Conservation (phyloP, 1,140 invertebrate genomes). For the Heliconius hewitsoni region DNA sequence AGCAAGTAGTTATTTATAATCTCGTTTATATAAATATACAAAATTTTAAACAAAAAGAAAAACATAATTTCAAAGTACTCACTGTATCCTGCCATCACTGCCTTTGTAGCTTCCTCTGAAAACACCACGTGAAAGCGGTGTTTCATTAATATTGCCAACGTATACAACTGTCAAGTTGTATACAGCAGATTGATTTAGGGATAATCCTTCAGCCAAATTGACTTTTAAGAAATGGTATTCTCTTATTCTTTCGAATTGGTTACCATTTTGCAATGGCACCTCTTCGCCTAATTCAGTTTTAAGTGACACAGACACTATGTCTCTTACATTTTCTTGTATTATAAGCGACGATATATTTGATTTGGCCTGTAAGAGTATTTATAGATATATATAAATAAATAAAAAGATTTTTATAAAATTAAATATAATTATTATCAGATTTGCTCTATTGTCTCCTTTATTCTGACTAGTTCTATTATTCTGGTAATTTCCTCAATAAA, state of each 20-base stretch:
- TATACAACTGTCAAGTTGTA: slow-evolving; percentile 58
- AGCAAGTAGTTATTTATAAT: background rate
- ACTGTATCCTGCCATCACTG: slow-evolving; percentile 57
- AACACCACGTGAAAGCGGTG: slow-evolving; percentile 68
- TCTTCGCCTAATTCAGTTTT: slow-evolving; percentile 45
- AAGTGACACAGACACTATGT: slow-evolving; percentile 53
- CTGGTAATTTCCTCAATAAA: no score
- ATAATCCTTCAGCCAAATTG: slow-evolving; percentile 53
- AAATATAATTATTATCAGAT: no score
- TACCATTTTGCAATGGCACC: background rate
- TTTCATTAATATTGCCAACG: slow-evolving; percentile 72
- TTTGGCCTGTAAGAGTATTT: slow-evolving; percentile 53
- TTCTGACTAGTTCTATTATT: no score
- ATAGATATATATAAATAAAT: no score
- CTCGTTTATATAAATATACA: no score
- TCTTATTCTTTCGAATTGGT: slow-evolving; percentile 51
- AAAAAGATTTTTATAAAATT: no score
- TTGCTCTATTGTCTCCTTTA: no score
- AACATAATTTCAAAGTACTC: slow-evolving; percentile 40
- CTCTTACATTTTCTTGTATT: slow-evolving; percentile 69
- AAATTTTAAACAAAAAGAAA: no score
- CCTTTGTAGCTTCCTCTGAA: slow-evolving; percentile 70
- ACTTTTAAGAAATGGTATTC: slow-evolving; percentile 64
- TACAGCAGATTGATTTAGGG: slow-evolving; percentile 46
- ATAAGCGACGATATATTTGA: slow-evolving; percentile 47